phyloP scores from a whole-genome alignment of 2,797 vertebrate genomes.

The Rhinichthys osculus region DNA sequence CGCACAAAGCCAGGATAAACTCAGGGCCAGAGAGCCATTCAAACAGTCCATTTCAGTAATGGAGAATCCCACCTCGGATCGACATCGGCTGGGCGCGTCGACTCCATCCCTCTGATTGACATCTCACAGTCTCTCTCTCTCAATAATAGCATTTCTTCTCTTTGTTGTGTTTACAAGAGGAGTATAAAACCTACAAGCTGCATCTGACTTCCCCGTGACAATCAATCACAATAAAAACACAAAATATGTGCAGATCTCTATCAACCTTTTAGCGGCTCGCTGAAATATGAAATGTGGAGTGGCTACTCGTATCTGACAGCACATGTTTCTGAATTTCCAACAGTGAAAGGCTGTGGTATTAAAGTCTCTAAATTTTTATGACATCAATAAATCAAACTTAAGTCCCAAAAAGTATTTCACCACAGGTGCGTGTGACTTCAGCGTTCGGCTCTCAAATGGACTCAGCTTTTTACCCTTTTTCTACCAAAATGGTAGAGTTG shows the following conservation, averaged over 20 bases:
- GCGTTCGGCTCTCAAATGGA: background rate
- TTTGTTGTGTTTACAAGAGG: slow-evolving; percentile 45
- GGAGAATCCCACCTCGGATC: slow-evolving; percentile 37
- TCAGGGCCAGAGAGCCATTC: slow-evolving; percentile 38
- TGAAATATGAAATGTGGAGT: slow-evolving; percentile 50
- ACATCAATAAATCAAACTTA: slow-evolving; percentile 47
- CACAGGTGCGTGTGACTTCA: background rate
- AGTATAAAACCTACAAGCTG: slow-evolving; percentile 31
- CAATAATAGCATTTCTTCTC: slow-evolving; percentile 27
- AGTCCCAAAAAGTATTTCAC: slow-evolving; percentile 34
- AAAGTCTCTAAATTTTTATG: slow-evolving; percentile 44
- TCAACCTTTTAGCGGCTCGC: slow-evolving; percentile 41
- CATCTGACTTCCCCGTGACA: slow-evolving; percentile 24
- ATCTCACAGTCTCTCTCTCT: slow-evolving; percentile 31
- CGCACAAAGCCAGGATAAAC: slow-evolving; percentile 36
- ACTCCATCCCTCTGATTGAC: slow-evolving; percentile 24
- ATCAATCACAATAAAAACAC: slow-evolving; percentile 51
- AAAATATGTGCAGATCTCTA: slow-evolving; percentile 45
- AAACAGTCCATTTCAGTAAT: slow-evolving; percentile 33
- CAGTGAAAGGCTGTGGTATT: slow-evolving; percentile 46
- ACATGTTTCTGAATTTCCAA: slow-evolving; percentile 54
- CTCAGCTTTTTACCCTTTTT: background rate
- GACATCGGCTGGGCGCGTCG: slow-evolving; percentile 15
- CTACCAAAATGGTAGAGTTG: background rate
- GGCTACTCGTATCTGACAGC: slow-evolving; percentile 45